Percentiles rank a stretch among this genome's conserved stretches.
These are phyloP conservation scores for Lycaena phlaeas DNA, from an alignment of 2,888 invertebrate species.

Conservation along the genomic window DNA sequence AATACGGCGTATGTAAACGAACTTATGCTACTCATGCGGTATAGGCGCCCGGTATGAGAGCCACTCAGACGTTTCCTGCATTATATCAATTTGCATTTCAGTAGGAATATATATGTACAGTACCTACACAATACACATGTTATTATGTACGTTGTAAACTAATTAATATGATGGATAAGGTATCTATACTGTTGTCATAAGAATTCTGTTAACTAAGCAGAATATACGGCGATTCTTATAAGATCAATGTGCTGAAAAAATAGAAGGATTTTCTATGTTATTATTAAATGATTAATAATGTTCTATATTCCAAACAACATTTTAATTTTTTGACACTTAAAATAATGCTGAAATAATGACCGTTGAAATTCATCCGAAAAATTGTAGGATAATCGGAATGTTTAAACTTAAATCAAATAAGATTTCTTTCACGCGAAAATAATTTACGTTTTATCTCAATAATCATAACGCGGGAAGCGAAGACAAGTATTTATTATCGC, in stretches of 20 bases:
- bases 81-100: slow-evolving; percentile 72
- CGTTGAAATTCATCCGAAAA: no score
- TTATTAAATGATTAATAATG: no score
- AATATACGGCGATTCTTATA: no score
- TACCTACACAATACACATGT: neutral
- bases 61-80: slow-evolving; percentile 73
- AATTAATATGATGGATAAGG: slow-evolving; percentile 5
- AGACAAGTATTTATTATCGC: neutral
- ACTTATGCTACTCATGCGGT: slow-evolving; percentile 67
- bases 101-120: slow-evolving; percentile 29
- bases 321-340: no score
- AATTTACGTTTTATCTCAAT: slow-evolving; percentile 1
- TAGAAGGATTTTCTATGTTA: no score
- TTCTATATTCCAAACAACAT: no score
- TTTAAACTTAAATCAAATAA: neutral
- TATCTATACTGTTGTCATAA: slow-evolving; percentile 4
- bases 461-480: slow-evolving; percentile 2
- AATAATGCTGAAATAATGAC: no score
- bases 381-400: no score
- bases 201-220: neutral
- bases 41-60: slow-evolving; percentile 65
- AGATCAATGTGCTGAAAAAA: no score
- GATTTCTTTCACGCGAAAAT: neutral
- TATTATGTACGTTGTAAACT: slow-evolving; percentile 5
- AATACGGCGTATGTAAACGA: slow-evolving; percentile 72